Base-by-base conservation (phyloP, 2,888 invertebrate genomes). In the Macrosiphum euphorbiae region DNA sequence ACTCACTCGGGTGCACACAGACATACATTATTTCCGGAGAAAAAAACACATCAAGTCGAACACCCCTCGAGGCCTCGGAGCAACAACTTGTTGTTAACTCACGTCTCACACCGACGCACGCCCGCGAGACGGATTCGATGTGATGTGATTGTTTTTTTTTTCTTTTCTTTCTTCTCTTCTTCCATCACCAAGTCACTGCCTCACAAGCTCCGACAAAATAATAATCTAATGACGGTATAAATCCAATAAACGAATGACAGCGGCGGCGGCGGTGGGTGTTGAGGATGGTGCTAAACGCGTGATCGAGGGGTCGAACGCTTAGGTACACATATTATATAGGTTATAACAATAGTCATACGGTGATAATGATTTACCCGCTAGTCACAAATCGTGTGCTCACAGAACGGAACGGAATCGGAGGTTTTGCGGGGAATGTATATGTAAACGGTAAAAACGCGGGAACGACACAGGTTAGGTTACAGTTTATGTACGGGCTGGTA, bases 21-120 rank as follows among this genome's bases (percentile, higher is more conserved):
- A 41, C 20, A 78, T 20, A n/a, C 78, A 35, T 78, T 78, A 78
- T 78, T 78, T 78, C 8, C 78, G 2, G 20, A 78, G 67, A 78
- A 78, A 78, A 78, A 35, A 78, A 35, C 26, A 78, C 35, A 78
- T 78, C 35, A 3, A 35, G 78, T 78, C 78, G 8, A 78, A 78
- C 78, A 78, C 78, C 35, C 78, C 78, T 78, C 78, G 78, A 78
- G 78, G 78, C 35, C 35, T 78, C 35, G 35, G 35, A 20, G 35
- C 78, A 78, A 78, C 78, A 78, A 78, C 78, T 78, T 78, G 78
- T 78, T 78, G 78, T 78, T 78, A 35, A 78, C 78, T 78, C 35
- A 78, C 35, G 78, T 78, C 35, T 78, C 78, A 78, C 78, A 35
- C 35, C 20, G 35, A 35, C 78, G 3, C 35, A 35, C 78, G 78